Conservation (phyloP, 1,140 invertebrate species). For the Euura lappo region DNA sequence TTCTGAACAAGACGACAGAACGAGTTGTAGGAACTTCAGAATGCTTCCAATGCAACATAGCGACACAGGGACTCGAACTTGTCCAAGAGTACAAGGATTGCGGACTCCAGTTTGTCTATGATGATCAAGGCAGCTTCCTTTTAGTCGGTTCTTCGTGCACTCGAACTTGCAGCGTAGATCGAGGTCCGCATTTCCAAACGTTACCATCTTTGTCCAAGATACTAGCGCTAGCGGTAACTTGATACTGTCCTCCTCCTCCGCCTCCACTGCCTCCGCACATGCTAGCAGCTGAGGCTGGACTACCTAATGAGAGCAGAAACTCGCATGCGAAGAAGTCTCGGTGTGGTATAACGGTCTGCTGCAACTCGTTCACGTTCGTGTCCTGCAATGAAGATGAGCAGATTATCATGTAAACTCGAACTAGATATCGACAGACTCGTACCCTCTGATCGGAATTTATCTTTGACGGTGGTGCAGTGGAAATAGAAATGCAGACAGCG, state of each 20-base stretch:
- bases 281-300: slow-evolving; percentile 20
- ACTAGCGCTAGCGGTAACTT: slow-evolving; percentile 73
- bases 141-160: slow-evolving; percentile 70
- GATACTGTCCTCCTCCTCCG: slow-evolving; percentile 61
- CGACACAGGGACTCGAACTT: no score
- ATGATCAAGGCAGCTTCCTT: slow-evolving; percentile 43
- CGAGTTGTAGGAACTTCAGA: no score
- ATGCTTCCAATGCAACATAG: no score
- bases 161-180: slow-evolving; percentile 71
- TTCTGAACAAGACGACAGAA: no score
- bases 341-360: slow-evolving; percentile 74
- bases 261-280: slow-evolving; percentile 17
- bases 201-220: slow-evolving; percentile 75
- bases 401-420: slow-evolving; percentile 11
- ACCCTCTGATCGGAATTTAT: slow-evolving; percentile 61
- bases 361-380: slow-evolving; percentile 62
- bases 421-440: slow-evolving; percentile 23
- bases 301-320: slow-evolving; percentile 70
- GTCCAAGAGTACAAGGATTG: no score
- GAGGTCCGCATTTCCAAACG: slow-evolving; percentile 79
- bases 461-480: slow-evolving; percentile 67
- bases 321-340: slow-evolving; percentile 83
- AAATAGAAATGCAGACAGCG: slow-evolving; percentile 74
- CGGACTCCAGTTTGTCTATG: no score
- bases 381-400: slow-evolving; percentile 34